Percentiles rank a stretch among this genome's conserved stretches.
phyloP scores from a whole-genome alignment of 2,888 invertebrate genomes.

The Drosophila barbarae region DNA sequence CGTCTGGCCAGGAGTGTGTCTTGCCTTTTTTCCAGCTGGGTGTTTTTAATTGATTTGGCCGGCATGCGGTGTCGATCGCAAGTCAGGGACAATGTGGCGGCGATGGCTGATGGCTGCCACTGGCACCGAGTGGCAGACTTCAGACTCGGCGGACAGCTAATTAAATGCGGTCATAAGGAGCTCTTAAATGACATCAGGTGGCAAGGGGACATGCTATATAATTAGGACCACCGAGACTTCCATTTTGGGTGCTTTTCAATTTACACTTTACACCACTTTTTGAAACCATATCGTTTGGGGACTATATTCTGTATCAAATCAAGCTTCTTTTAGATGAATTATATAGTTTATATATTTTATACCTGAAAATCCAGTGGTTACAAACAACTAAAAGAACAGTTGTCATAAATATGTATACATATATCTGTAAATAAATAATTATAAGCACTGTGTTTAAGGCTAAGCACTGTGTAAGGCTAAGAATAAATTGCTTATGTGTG shows the following conservation, averaged over 20 bases:
- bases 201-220: constrained; percentile 2
- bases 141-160: constrained; percentile 37
- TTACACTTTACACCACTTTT: background rate
- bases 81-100: constrained; percentile 64
- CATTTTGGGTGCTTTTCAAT: background rate
- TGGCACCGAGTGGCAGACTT: constrained; percentile 29
- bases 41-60: constrained; percentile 59
- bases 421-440: no score
- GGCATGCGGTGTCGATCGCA: constrained; percentile 57
- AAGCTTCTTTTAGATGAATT: background rate
- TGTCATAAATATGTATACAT: no score
- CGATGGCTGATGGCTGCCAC: constrained; percentile 54
- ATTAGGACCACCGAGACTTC: constrained; percentile 14
- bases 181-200: constrained; percentile 4
- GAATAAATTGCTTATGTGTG: no score
- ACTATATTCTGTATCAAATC: no score
- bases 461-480: no score
- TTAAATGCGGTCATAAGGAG: constrained; percentile 35
- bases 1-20: constrained; percentile 21
- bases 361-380: background rate
- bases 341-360: background rate
- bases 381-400: no score
- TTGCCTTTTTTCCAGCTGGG: constrained; percentile 39
- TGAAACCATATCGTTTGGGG: background rate
- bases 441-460: no score